phyloP scores from a whole-genome alignment of 92 coral and sea anemone species.

The Phenganax stokvisi region DNA sequence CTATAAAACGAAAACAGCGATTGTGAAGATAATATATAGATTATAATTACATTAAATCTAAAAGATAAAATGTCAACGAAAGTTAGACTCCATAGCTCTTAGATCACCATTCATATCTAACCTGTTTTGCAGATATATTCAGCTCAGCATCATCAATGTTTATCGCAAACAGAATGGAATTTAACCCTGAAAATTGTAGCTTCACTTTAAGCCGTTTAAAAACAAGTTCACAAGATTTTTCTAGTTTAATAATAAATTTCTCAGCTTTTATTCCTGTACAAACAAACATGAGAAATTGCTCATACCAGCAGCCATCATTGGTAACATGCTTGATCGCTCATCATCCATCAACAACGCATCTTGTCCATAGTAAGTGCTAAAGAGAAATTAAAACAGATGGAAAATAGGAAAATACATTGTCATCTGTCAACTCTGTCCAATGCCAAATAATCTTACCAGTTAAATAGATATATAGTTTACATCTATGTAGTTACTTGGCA shows the following conservation, averaged over 20 bases:
- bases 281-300: neutral
- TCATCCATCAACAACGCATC: conserved; percentile 87
- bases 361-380: conserved; percentile 67
- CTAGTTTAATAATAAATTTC: neutral
- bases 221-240: neutral
- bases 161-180: conserved; percentile 89
- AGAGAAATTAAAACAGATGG: neutral
- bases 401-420: too few relatives aligned
- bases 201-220: neutral
- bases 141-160: conserved; percentile 82
- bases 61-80: too few relatives aligned
- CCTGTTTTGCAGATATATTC: conserved; percentile 66
- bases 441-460: too few relatives aligned
- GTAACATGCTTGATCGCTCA: conserved; percentile 91
- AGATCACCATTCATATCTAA: conserved; percentile 11
- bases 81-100: neutral
- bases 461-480: too few relatives aligned
- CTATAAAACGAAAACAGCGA: too few relatives aligned
- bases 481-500: too few relatives aligned
- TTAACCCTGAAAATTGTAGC: conserved; percentile 55
- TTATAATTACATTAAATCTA: too few relatives aligned
- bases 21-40: too few relatives aligned
- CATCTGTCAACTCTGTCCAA: too few relatives aligned
- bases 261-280: neutral
- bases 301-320: conserved; percentile 98